A percentile compares a stretch with the other conserved stretches of the same genome.
phyloP scores from a whole-genome alignment of 2,888 invertebrate species.

The Heliconius charithonia region DNA sequence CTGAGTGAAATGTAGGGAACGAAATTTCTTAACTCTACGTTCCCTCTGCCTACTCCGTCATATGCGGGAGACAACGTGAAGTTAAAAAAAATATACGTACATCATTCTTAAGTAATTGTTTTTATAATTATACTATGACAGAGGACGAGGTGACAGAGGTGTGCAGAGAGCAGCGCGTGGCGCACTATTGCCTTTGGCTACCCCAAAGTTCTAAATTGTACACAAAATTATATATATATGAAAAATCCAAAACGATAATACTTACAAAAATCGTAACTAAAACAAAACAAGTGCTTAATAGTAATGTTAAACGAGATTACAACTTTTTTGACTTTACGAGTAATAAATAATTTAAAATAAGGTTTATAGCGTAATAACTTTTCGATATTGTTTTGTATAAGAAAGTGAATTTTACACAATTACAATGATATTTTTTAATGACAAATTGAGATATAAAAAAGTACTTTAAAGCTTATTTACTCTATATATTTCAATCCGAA shows the following conservation, averaged over 20 bases:
- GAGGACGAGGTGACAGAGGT: too few species aligned
- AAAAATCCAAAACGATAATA: background rate
- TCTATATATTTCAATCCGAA: background rate
- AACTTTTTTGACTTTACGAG: background rate
- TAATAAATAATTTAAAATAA: slow-evolving; percentile 21
- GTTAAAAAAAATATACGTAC: too few species aligned
- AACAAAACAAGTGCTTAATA: background rate
- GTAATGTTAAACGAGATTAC: background rate
- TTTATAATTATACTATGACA: too few species aligned
- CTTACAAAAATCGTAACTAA: background rate
- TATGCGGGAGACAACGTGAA: too few species aligned
- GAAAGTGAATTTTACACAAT: background rate
- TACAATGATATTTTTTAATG: slow-evolving; percentile 1
- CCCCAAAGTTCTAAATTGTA: too few species aligned
- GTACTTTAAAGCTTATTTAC: background rate
- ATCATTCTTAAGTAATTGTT: too few species aligned
- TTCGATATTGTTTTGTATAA: slow-evolving; percentile 1
- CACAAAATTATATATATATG: too few species aligned
- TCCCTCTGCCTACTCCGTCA: too few species aligned
- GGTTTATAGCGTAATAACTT: slow-evolving; percentile 8
- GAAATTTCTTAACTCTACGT: too few species aligned
- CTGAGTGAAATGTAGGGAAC: too few species aligned
- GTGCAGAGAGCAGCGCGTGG: too few species aligned
- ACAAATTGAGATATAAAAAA: slow-evolving; percentile 3
- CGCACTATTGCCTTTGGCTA: too few species aligned